Conservation (phyloP, 2,113 vertebrate species). For the Brachyhypopomus occidentalis region DNA sequence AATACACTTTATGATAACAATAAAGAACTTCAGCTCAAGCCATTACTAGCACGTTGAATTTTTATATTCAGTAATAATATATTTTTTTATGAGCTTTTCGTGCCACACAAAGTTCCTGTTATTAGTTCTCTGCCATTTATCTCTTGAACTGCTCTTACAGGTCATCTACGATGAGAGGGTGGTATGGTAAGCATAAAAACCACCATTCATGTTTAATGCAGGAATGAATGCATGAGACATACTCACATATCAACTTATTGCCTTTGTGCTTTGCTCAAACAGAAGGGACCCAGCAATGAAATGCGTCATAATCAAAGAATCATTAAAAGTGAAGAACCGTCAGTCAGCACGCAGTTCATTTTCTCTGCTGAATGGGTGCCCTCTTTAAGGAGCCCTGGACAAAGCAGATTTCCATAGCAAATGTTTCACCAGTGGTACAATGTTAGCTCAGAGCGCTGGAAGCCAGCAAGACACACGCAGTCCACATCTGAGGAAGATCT, state of each 20-base stretch:
- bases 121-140: background rate
- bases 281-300: background rate
- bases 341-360: background rate
- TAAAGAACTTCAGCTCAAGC: background rate
- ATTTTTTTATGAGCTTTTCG: background rate
- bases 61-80: slow-evolving; percentile 8
- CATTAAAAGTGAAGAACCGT: slow-evolving; percentile 18
- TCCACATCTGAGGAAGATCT: background rate
- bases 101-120: background rate
- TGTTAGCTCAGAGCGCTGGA: background rate
- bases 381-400: background rate
- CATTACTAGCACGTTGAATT: background rate
- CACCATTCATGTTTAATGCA: slow-evolving; percentile 20
- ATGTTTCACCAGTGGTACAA: background rate
- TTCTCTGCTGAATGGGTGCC: background rate
- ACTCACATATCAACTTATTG: slow-evolving; percentile 2
- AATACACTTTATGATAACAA: slow-evolving; percentile 2
- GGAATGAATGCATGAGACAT: slow-evolving; percentile 22
- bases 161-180: slow-evolving; percentile 78
- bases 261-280: slow-evolving; percentile 18
- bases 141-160: slow-evolving; percentile 54
- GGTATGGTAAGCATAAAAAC: slow-evolving; percentile 71
- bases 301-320: slow-evolving; percentile 7
- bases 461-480: background rate
- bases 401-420: background rate